Conservation (phyloP, 1,140 invertebrate species). For the Drosophila kurseongensis region DNA sequence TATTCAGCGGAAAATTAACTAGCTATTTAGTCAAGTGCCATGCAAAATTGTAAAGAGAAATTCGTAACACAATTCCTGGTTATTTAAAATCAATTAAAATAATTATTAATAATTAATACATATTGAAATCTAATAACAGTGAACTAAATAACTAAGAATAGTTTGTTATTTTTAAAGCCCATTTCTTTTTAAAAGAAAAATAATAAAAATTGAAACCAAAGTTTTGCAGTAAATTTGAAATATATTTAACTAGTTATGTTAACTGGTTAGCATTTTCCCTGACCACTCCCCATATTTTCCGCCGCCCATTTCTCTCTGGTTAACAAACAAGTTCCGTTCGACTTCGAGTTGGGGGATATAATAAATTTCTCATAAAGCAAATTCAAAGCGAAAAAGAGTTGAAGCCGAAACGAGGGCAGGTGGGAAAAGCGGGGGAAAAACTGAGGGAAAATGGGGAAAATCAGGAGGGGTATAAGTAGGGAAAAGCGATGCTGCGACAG, state of each 20-base stretch:
- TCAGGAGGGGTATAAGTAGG: slow-evolving; percentile 1
- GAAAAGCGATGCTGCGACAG: slow-evolving; percentile 16
- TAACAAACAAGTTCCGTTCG: slow-evolving; percentile 25
- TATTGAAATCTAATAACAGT: no score
- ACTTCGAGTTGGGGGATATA: slow-evolving; percentile 27
- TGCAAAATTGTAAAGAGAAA: not conserved
- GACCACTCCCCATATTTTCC: slow-evolving; percentile 6
- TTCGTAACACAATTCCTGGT: not conserved
- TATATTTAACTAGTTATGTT: not conserved
- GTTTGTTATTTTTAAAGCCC: no score
- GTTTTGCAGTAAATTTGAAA: slow-evolving; percentile 2
- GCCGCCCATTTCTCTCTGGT: not conserved
- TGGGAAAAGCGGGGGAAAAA: not conserved
- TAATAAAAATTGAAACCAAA: not conserved
- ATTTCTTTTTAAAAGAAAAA: no score
- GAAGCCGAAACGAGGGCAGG: slow-evolving; percentile 31
- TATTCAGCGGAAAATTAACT: not conserved
- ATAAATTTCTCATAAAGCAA: slow-evolving; percentile 42
- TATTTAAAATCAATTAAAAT: not conserved
- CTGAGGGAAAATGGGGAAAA: slow-evolving; percentile 9
- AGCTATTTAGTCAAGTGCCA: not conserved
- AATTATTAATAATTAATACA: no score
- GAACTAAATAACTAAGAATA: not conserved
- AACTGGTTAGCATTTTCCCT: slow-evolving; percentile 15
- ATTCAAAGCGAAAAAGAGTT: slow-evolving; percentile 46